Conservation (phyloP, 2,797 vertebrate genomes). For the Liparis tanakae region DNA sequence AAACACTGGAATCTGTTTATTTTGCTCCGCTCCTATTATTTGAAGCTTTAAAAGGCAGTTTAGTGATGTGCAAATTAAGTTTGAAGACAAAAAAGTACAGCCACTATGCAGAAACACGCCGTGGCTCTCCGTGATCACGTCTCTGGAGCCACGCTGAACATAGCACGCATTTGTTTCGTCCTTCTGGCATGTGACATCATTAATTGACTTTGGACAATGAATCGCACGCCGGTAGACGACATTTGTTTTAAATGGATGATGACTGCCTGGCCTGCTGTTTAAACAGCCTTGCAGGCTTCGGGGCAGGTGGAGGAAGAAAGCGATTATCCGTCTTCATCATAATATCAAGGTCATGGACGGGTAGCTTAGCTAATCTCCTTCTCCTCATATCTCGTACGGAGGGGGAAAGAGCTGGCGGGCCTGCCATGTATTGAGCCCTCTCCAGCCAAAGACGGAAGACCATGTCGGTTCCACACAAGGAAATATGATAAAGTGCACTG, state of each 20-base stretch:
- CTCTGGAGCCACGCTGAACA: constrained; percentile 41
- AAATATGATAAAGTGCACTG: constrained; percentile 67
- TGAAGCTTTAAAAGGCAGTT: constrained; percentile 44
- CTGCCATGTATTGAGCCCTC: constrained; percentile 70
- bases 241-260: constrained; percentile 75
- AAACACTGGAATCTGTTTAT: constrained; percentile 29
- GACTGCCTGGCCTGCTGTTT: constrained; percentile 71
- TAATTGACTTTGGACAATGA: constrained; percentile 66
- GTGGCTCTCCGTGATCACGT: constrained; percentile 42
- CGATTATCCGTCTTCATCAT: constrained; percentile 80
- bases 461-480: constrained; percentile 68
- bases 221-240: constrained; percentile 56
- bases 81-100: constrained; percentile 49
- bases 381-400: constrained; percentile 78
- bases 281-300: constrained; percentile 74
- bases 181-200: constrained; percentile 61
- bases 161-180: constrained; percentile 62
- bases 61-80: constrained; percentile 33
- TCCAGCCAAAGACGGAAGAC: constrained; percentile 72
- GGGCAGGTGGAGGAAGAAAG: constrained; percentile 77
- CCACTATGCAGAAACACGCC: constrained; percentile 16
- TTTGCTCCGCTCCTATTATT: constrained; percentile 11
- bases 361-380: constrained; percentile 79
- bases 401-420: constrained; percentile 70
- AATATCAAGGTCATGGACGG: constrained; percentile 82